Evolutionary conservation across 2,797 vertebrate genomes (phyloP).

Genomic region (Heteromormyrus szaboi): DNA sequence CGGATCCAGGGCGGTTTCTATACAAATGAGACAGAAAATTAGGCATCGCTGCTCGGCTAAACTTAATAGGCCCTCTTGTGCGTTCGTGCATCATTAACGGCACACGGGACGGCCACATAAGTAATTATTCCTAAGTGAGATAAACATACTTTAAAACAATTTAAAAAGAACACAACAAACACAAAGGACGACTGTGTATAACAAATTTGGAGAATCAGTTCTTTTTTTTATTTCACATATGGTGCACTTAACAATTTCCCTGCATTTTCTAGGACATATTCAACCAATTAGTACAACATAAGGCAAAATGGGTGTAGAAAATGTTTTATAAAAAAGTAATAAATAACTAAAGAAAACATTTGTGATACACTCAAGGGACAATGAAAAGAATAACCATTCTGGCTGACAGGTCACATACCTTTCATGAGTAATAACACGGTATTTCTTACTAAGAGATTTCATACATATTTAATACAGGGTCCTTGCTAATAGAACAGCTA

Average conservation of each 20-base stretch:
- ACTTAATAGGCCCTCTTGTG: not conserved
- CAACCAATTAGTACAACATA: conserved; percentile 54
- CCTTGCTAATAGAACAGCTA: conserved; percentile 32
- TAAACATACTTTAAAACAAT: not conserved
- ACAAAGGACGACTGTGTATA: conserved; percentile 16
- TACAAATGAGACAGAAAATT: not conserved
- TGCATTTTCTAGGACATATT: conserved; percentile 44
- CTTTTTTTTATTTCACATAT: conserved; percentile 56
- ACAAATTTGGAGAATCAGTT: conserved; percentile 50
- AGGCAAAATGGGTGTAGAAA: conserved; percentile 48
- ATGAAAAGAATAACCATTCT: conserved; percentile 34
- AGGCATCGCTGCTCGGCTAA: not conserved
- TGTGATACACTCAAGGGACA: conserved; percentile 28
- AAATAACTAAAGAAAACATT: conserved; percentile 48
- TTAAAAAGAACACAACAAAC: conserved; percentile 15
- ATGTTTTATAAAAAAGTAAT: conserved; percentile 39
- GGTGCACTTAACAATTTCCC: conserved; percentile 46
- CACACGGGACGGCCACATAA: not conserved
- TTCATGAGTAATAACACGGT: conserved; percentile 16
- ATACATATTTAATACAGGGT: conserved; percentile 28
- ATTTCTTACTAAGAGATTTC: conserved; percentile 19
- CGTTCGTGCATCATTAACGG: not conserved
- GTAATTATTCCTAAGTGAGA: not conserved
- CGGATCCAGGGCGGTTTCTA: not conserved
- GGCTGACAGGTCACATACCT: conserved; percentile 28